A percentile compares a stretch with the other conserved stretches of the same genome.
Conservation (phyloP, 2,888 invertebrate species). For the Margaritifera margaritifera region DNA sequence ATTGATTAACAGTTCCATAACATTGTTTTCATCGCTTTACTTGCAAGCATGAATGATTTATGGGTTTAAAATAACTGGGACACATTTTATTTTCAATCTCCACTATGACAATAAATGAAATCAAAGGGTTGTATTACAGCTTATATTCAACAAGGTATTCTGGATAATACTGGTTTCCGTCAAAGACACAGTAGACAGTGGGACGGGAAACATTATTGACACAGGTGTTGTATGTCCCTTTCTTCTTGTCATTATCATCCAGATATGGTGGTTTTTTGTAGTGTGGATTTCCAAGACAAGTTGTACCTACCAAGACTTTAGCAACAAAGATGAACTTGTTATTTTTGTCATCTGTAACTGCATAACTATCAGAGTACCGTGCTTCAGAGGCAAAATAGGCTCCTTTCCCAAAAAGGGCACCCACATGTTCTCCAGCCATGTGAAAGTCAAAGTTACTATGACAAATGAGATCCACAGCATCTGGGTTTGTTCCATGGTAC, state of each 20-base stretch:
- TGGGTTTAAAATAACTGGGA: too few species aligned
- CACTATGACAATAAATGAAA: too few species aligned
- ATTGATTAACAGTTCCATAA: too few species aligned
- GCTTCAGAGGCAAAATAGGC: conserved; percentile 34
- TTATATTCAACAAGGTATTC: conserved; percentile 47
- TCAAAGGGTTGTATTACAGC: too few species aligned
- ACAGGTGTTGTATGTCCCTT: conserved; percentile 48
- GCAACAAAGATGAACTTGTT: conserved; percentile 40
- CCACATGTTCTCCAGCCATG: conserved; percentile 41
- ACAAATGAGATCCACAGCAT: conserved; percentile 37
- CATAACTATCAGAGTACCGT: conserved; percentile 36
- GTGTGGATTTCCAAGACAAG: conserved; percentile 71
- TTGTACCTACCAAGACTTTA: conserved; percentile 31
- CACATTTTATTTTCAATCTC: too few species aligned
- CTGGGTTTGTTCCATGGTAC: conserved; percentile 45
- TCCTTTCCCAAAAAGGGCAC: conserved; percentile 41
- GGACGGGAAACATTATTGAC: conserved; percentile 50
- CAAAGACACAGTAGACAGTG: conserved; percentile 56
- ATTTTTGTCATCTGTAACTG: conserved; percentile 17
- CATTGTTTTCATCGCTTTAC: too few species aligned
- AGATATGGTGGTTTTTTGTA: conserved; percentile 65
- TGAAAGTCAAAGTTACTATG: conserved; percentile 49
- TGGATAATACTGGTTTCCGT: conserved; percentile 57
- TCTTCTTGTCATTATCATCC: conserved; percentile 26
- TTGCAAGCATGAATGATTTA: too few species aligned